Percentiles rank a stretch among this genome's conserved stretches.
These are phyloP conservation scores for Clitarchus hookeri DNA, from an alignment of 2,888 invertebrate species.

Conservation along the genomic window DNA sequence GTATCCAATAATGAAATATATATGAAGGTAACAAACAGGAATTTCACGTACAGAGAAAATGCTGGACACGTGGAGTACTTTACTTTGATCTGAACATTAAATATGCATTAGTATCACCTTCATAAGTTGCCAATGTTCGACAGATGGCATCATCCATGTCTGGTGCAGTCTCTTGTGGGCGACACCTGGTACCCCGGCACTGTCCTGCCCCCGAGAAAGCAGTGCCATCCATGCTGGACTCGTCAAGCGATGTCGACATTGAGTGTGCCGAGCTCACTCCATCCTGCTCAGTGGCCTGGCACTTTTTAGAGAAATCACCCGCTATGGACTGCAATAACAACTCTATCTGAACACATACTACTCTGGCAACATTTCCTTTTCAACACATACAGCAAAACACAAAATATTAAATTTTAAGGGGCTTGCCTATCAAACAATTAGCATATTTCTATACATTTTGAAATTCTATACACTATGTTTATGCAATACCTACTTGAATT, in stretches of 20 bases:
- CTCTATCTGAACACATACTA: neutral
- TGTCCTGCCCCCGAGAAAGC: constrained; percentile 43
- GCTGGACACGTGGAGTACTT: too few species aligned
- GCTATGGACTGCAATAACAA: constrained; percentile 37
- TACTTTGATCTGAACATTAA: too few species aligned
- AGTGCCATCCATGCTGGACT: constrained; percentile 53
- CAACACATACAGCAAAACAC: too few species aligned
- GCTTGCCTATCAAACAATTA: too few species aligned
- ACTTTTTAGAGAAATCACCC: constrained; percentile 40
- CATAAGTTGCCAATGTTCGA: constrained; percentile 50
- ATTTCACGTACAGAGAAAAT: too few species aligned
- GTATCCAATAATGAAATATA: too few species aligned
- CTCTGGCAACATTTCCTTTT: neutral
- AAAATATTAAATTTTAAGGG: too few species aligned
- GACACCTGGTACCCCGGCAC: constrained; percentile 33
- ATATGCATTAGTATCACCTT: constrained; percentile 47
- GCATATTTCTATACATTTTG: too few species aligned
- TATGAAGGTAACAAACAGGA: too few species aligned
- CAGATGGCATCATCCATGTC: constrained; percentile 53
- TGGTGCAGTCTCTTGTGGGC: constrained; percentile 33
- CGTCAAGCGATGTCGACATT: constrained; percentile 52
- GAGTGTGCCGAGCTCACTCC: constrained; percentile 35
- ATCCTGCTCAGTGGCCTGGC: constrained; percentile 39
- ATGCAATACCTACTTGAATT: too few species aligned
- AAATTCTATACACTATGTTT: too few species aligned